phyloP scores from a whole-genome alignment of 2,888 invertebrate species.

The Caenorhabditis doughertyi region DNA sequence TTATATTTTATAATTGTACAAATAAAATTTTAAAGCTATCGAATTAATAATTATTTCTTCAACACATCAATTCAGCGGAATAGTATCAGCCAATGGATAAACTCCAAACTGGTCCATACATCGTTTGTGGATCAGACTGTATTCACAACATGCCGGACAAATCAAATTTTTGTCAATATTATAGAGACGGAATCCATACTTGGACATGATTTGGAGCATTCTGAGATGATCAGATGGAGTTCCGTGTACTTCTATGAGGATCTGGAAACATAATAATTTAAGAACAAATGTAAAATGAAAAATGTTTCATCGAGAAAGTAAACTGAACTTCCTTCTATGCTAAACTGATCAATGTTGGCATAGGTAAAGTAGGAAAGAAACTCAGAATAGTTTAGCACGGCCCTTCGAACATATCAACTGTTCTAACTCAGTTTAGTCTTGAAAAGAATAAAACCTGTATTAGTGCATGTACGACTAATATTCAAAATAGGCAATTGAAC shows the following conservation, averaged over 20 bases:
- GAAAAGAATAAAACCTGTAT: too few relatives aligned
- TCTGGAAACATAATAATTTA: too few relatives aligned
- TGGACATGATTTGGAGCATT: not conserved
- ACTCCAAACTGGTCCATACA: slow-evolving; percentile 6
- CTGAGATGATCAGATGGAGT: not conserved
- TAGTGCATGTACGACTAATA: too few relatives aligned
- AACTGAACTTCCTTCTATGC: too few relatives aligned
- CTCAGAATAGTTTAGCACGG: too few relatives aligned
- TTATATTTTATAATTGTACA: slow-evolving; percentile 27
- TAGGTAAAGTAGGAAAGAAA: too few relatives aligned
- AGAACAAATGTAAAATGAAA: too few relatives aligned
- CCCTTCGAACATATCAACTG: too few relatives aligned
- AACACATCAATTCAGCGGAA: not conserved
- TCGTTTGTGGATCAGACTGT: slow-evolving; percentile 5
- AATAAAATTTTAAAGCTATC: slow-evolving; percentile 27
- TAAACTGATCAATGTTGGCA: too few relatives aligned
- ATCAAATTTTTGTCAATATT: not conserved
- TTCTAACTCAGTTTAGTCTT: too few relatives aligned
- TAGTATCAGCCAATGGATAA: not conserved
- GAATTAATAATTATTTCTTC: not conserved
- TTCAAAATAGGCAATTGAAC: too few relatives aligned
- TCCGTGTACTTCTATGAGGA: slow-evolving; percentile 9
- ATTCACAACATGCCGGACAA: not conserved
- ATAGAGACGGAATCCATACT: slow-evolving; percentile 1
- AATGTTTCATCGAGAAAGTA: too few relatives aligned